Percentiles rank a stretch among this genome's conserved stretches.
phyloP scores from a whole-genome alignment of 2,797 vertebrate species.

The Atherinosoma microstoma region DNA sequence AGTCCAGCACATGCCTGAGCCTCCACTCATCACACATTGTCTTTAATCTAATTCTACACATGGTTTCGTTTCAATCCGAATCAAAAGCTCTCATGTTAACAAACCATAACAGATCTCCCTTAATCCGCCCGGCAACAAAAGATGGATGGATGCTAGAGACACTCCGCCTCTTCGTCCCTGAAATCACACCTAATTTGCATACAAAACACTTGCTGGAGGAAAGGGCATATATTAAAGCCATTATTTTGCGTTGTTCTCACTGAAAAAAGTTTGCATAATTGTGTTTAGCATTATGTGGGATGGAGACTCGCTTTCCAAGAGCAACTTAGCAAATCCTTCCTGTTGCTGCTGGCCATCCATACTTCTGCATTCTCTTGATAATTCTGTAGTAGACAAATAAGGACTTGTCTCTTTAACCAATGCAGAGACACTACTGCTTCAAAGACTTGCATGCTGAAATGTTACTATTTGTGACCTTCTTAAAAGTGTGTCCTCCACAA shows the following conservation, averaged over 20 bases:
- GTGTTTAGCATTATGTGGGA: slow-evolving; percentile 74
- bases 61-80: slow-evolving; percentile 85
- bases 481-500: slow-evolving; percentile 57
- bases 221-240: slow-evolving; percentile 86
- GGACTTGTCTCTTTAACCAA: slow-evolving; percentile 53
- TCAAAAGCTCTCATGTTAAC: slow-evolving; percentile 87
- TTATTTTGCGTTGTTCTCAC: slow-evolving; percentile 80
- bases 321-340: slow-evolving; percentile 81
- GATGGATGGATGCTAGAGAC: slow-evolving; percentile 82
- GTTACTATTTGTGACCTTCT: slow-evolving; percentile 74
- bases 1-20: slow-evolving; percentile 79
- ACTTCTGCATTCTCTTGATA: slow-evolving; percentile 80
- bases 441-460: slow-evolving; percentile 53
- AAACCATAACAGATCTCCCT: slow-evolving; percentile 86
- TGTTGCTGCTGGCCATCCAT: slow-evolving; percentile 80
- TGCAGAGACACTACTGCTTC: slow-evolving; percentile 55
- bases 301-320: slow-evolving; percentile 73
- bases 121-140: slow-evolving; percentile 85
- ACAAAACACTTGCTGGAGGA: slow-evolving; percentile 84
- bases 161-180: slow-evolving; percentile 81
- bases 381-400: slow-evolving; percentile 72
- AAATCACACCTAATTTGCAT: slow-evolving; percentile 86
- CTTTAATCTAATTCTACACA: slow-evolving; percentile 88
- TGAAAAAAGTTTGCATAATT: slow-evolving; percentile 84
- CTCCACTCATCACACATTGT: slow-evolving; percentile 80